Conservation (phyloP, 2,113 vertebrate species). For the Paramormyrops kingsleyae region DNA sequence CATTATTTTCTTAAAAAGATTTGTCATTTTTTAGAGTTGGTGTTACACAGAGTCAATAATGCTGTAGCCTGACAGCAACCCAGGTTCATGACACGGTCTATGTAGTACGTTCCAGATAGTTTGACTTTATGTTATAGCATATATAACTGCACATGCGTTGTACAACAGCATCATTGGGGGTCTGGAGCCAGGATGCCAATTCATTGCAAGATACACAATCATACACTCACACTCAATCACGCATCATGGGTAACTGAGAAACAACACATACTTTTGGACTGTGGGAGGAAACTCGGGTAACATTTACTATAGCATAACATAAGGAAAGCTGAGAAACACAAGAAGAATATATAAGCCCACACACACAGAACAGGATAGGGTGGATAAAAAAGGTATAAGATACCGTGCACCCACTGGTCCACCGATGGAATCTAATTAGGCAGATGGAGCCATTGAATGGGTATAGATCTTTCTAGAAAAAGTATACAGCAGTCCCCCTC, state of each 20-base stretch:
- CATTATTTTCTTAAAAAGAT: slow-evolving; percentile 17
- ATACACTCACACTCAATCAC: background rate
- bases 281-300: background rate
- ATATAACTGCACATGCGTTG: background rate
- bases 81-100: background rate
- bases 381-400: background rate
- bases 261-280: background rate
- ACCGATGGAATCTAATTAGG: no score
- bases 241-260: background rate
- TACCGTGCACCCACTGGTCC: no score
- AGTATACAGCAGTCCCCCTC: background rate
- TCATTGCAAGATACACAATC: background rate
- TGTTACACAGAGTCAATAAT: slow-evolving; percentile 8
- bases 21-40: slow-evolving; percentile 1
- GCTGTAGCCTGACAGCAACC: slow-evolving; percentile 10
- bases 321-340: background rate
- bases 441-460: no score
- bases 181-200: background rate
- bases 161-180: background rate
- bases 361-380: background rate
- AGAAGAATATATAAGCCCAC: background rate
- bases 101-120: background rate
- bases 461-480: no score
- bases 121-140: background rate
- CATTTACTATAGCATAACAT: no score